Percentiles rank a stretch among this genome's conserved stretches.
Conservation (phyloP, 2,797 vertebrate genomes). For the Anguilla marmorata region DNA sequence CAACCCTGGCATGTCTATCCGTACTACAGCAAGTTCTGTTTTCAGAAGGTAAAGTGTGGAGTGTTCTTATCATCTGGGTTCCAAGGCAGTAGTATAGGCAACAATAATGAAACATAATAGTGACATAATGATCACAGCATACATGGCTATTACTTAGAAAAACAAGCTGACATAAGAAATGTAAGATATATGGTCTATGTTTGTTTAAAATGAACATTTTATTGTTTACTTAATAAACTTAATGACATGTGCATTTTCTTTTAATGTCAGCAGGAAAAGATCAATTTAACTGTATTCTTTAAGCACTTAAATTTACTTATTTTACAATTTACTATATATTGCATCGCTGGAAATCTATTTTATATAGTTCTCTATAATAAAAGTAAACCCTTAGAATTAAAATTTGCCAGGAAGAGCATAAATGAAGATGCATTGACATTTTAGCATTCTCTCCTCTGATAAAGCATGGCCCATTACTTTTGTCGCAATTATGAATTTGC, state of each 20-base stretch:
- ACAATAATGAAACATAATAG: no score
- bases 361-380: neutral
- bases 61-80: no score
- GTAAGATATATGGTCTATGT: no score
- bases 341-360: neutral
- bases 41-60: no score
- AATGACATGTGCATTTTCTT: neutral
- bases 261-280: neutral
- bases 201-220: neutral
- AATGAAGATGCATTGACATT: conserved; percentile 69
- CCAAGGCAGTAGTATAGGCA: no score
- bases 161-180: neutral
- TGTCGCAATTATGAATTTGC: conserved; percentile 88
- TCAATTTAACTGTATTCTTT: neutral
- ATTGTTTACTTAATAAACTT: neutral
- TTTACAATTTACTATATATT: neutral
- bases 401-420: conserved; percentile 17
- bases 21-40: no score
- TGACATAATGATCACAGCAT: neutral
- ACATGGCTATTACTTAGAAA: neutral
- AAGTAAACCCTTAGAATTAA: neutral
- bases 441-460: conserved; percentile 66
- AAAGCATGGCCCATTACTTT: conserved; percentile 82
- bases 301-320: neutral
- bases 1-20: no score